Evolutionary conservation across 2,797 vertebrate genomes (phyloP), one percentile per base, ranked within the genome.

Genomic region (Esox masquinongy): DNA sequence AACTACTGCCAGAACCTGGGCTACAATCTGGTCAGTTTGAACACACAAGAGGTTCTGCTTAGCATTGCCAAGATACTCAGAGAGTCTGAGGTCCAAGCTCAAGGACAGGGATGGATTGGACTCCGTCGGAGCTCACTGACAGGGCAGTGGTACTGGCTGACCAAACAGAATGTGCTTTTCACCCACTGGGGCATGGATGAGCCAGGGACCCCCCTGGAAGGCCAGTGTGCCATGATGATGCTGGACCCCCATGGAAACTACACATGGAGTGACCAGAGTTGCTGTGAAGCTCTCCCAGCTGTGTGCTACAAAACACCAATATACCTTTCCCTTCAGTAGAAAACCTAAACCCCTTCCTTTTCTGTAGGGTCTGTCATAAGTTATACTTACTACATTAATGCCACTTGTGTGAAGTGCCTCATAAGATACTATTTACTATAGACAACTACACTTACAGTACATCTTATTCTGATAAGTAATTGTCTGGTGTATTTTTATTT

Each of bases 121-220:
- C 72, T 93, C 82, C 87, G 93, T 0, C 88, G 86, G 0, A 85
- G 82, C 78, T 82, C 91, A 1, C 15, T 56, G 51, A 86, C 68
- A 0, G 88, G 84, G 0, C 24, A 84, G 1, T 94, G 92, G 92
- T 93, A 93, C 89, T 94, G 93, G 93, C 43, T 89, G 1, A 83
- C 17, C 24, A 0, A 0, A 0, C 4, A 5, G 0, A 0, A 4
- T 0, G 53, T 89, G 15, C 1, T 0, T 0, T 7, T 67, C 19
- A 83, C 85, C 53, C 76, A 85, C 80, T 95, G 93, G 94, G 81
- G 1, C 0, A 0, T 8, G 0, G 78, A 64, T 0, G 81, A 94
- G 59, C 93, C 93, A 0, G 79, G 81, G 0, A 0, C 0, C 0
- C 36, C 67, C 2, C 0, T 77, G 0, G 66, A 84, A 0, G 88